phyloP scores from a whole-genome alignment of 2,797 vertebrate genomes.

The Echeneis naucrates region DNA sequence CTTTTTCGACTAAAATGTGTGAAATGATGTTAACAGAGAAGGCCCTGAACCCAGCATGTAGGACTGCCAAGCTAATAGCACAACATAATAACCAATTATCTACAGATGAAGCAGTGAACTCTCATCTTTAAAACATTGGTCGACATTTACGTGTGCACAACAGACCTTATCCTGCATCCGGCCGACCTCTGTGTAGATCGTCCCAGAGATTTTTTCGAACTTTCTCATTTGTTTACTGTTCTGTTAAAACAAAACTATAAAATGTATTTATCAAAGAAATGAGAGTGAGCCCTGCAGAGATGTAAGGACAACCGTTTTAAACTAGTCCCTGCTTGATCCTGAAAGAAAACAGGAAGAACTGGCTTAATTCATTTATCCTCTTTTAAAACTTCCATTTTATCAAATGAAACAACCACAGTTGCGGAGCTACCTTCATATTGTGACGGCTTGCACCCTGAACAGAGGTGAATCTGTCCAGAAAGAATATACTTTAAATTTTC shows the following conservation, averaged over 20 bases:
- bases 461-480: not conserved
- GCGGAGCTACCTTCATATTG: not conserved
- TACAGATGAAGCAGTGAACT: not conserved
- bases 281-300: not conserved
- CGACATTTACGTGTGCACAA: not conserved
- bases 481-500: not conserved
- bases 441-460: not conserved
- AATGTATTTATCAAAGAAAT: not conserved
- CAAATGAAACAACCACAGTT: not conserved
- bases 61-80: not conserved
- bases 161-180: not conserved
- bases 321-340: not conserved
- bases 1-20: slow-evolving; percentile 43
- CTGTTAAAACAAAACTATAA: not conserved
- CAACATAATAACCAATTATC: not conserved
- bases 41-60: slow-evolving; percentile 11
- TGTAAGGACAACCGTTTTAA: not conserved
- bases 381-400: not conserved
- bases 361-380: not conserved
- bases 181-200: not conserved
- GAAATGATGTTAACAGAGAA: slow-evolving; percentile 10
- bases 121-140: not conserved
- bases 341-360: not conserved
- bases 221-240: not conserved
- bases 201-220: not conserved